A percentile compares a stretch with the other conserved stretches of the same genome.
These are phyloP conservation scores for Choreutis nemorana DNA, from an alignment of 2,888 invertebrate genomes.

Conservation along the genomic window DNA sequence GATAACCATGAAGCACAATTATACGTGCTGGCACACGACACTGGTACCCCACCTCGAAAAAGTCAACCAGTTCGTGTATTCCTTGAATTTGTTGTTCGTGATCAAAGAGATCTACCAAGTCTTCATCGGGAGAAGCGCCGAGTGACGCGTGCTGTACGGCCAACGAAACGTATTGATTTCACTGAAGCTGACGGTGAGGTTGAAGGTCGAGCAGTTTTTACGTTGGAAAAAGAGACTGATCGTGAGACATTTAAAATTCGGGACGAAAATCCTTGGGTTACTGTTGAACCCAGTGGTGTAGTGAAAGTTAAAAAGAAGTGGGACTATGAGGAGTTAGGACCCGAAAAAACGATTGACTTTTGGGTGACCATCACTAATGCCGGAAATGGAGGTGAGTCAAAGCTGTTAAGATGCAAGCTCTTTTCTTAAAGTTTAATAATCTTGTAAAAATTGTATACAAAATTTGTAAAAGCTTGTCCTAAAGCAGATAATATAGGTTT, in stretches of 20 bases:
- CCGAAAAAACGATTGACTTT: conserved; percentile 94
- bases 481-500: no score
- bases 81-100: conserved; percentile 73
- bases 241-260: conserved; percentile 92
- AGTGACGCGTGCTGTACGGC: conserved; percentile 89
- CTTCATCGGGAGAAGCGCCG: conserved; percentile 78
- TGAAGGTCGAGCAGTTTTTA: conserved; percentile 88
- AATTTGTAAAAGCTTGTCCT: no score
- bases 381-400: conserved; percentile 82
- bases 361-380: conserved; percentile 94
- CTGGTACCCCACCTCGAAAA: conserved; percentile 75
- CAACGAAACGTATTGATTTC: conserved; percentile 93
- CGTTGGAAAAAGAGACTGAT: conserved; percentile 90
- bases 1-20: conserved; percentile 73
- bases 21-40: conserved; percentile 83
- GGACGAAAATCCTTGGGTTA: conserved; percentile 94
- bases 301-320: conserved; percentile 95
- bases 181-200: conserved; percentile 90
- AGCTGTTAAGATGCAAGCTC: no score
- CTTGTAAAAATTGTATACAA: no score
- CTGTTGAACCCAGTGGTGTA: conserved; percentile 89
- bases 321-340: conserved; percentile 94
- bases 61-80: conserved; percentile 79
- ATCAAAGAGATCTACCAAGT: conserved; percentile 67
- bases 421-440: no score